A percentile compares a stretch with the other conserved stretches of the same genome.
Conservation (phyloP, 2,797 vertebrate genomes). For the Leptodactylus fallax region DNA sequence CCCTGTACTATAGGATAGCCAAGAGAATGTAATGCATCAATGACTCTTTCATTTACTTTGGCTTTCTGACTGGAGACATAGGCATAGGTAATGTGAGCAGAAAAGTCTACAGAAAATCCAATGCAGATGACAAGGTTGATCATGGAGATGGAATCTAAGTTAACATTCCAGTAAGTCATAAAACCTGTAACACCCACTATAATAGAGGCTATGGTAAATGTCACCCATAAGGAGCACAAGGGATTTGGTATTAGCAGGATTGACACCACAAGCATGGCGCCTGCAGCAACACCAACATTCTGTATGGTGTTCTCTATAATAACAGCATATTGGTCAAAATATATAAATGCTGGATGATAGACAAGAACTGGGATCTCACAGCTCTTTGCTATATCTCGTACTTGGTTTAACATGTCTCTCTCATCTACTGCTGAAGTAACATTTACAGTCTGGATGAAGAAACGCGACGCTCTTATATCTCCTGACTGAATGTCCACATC, state of each 20-base stretch:
- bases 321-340: constrained; percentile 83
- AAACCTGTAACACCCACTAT: constrained; percentile 82
- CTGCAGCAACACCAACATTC: constrained; percentile 76
- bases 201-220: constrained; percentile 85
- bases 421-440: constrained; percentile 67
- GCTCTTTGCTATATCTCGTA: constrained; percentile 69
- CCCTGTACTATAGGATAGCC: constrained; percentile 85
- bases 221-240: constrained; percentile 83
- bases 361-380: constrained; percentile 79
- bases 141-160: constrained; percentile 87
- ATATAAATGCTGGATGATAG: constrained; percentile 85
- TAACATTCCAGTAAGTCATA: constrained; percentile 82
- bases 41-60: constrained; percentile 71
- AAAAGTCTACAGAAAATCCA: constrained; percentile 90
- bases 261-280: constrained; percentile 80
- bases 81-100: constrained; percentile 84
- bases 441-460: constrained; percentile 81
- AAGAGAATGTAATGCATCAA: constrained; percentile 77
- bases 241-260: constrained; percentile 83
- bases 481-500: constrained; percentile 76
- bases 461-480: constrained; percentile 78
- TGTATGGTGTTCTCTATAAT: constrained; percentile 79
- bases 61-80: constrained; percentile 78
- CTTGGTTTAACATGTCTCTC: constrained; percentile 74
- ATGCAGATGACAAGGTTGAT: constrained; percentile 89